phyloP scores from a whole-genome alignment of 2,797 vertebrate species.

The Hephaestus fuliginosus region DNA sequence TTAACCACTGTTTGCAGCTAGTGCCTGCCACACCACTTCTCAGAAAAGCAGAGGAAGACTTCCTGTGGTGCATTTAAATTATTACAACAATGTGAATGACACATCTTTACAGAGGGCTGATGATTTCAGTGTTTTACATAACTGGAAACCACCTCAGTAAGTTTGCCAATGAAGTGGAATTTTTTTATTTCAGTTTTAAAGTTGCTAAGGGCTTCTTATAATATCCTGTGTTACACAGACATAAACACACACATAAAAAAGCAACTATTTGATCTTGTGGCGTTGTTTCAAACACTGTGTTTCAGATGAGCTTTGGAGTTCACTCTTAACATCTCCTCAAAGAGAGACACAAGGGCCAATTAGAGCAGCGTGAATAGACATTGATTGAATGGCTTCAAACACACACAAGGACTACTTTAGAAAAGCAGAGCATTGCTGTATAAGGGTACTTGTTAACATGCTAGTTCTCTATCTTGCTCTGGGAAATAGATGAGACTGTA shows the following conservation, averaged over 20 bases:
- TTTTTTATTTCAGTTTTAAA: not conserved
- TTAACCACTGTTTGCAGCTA: not conserved
- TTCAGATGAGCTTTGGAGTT: conserved; percentile 38
- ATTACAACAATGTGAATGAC: conserved; percentile 31
- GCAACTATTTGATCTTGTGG: not conserved
- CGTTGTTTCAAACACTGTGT: not conserved
- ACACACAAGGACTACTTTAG: conserved; percentile 5
- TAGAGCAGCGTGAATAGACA: conserved; percentile 39
- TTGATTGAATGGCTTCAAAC: conserved; percentile 44
- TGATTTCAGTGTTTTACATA: not conserved
- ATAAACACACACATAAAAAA: not conserved
- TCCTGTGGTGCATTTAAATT: conserved; percentile 2
- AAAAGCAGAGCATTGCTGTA: not conserved
- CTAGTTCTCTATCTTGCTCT: not conserved
- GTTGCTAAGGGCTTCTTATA: not conserved
- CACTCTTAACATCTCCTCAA: conserved; percentile 1
- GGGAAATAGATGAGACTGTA: not conserved
- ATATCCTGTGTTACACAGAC: not conserved
- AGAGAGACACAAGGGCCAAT: conserved; percentile 28
- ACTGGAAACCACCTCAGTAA: not conserved
- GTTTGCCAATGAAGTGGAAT: not conserved
- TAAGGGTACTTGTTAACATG: conserved; percentile 10
- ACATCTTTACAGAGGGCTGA: not conserved
- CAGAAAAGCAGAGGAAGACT: not conserved
- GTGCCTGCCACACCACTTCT: not conserved